Evolutionary conservation across 2,888 invertebrate genomes (phyloP), one percentile per base, ranked within the genome.

Genomic region (Iselma pallidipennis): DNA sequence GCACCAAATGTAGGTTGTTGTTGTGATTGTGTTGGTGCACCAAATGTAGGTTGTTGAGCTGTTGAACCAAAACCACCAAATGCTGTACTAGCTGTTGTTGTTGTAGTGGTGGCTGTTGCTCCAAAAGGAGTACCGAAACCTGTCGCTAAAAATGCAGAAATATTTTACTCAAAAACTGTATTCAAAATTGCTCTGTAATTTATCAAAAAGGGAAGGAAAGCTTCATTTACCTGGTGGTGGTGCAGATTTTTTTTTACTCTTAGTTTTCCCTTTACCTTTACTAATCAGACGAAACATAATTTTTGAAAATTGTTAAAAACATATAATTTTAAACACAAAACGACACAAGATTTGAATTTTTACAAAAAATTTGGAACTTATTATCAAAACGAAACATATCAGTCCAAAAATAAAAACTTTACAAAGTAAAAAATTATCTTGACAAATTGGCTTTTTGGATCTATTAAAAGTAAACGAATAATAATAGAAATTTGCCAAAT

Each of bases 121-220:
- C 78, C 80, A 64, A 83, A 83, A 28, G 82, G 81, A 33, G 81
- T 75, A 25, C 82, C 83, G 68, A 85, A 85, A 26, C 81, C 84
- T 61, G 83, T 81, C 66, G 78, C 77, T 79, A 61, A 48, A 74
- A 69, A 63, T n/a, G 51, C 56, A 49, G 61, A 59, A 14, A 31
- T 29, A 45, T 9, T 42, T 45, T 1, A 14, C 6, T 4, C 25
- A 26, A 25, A 12, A n/a, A 50, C 23, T 12, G 6, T 4, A 25
- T 21, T 25, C 1, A 10, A 25, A 12, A 49, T 49, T 49, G 14
- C n/a, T 16, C 10, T 16, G 21, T 21, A 48, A 48, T 48, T 48
- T n/a, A 48, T 48, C 16, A 12, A 48, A 6, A 48, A 48, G 23
- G 10, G 12, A 4, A 23, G 23, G 23, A 49, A 49, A 19, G 23